These are phyloP conservation scores for Catharus bicknelli DNA, from an alignment of 2,113 vertebrate species.

Conservation along the genomic window DNA sequence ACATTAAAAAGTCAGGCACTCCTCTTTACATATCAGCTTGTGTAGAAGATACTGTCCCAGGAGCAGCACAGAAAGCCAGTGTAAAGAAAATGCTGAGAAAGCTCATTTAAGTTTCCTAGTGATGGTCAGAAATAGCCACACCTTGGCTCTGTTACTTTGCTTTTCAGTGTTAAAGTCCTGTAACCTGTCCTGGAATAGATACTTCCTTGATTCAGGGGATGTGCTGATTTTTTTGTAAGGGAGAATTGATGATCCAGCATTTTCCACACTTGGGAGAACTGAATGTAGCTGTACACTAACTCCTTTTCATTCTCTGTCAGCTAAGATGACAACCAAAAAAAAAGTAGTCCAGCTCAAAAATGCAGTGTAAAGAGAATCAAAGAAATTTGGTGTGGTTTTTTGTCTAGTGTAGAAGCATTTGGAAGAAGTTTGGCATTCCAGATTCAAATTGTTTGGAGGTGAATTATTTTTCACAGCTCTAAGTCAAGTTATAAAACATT, in stretches of 20 bases:
- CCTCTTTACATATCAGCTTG: neutral
- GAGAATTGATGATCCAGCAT: neutral
- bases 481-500: constrained; percentile 3
- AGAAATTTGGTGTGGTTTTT: neutral
- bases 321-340: neutral
- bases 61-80: neutral
- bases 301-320: neutral
- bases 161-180: neutral
- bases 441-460: neutral
- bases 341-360: neutral
- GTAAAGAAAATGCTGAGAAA: neutral
- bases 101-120: neutral
- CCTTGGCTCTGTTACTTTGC: neutral
- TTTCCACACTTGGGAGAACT: neutral
- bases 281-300: neutral
- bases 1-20: neutral
- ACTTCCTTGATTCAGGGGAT: neutral
- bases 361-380: neutral
- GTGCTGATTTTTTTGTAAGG: neutral
- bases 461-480: neutral
- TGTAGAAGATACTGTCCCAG: neutral
- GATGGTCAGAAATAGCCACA: neutral
- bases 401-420: neutral
- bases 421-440: neutral
- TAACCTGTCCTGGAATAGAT: neutral